These are phyloP conservation scores for Tragulus kanchil DNA, from an alignment of 2,113 vertebrate species.

Conservation along the genomic window DNA sequence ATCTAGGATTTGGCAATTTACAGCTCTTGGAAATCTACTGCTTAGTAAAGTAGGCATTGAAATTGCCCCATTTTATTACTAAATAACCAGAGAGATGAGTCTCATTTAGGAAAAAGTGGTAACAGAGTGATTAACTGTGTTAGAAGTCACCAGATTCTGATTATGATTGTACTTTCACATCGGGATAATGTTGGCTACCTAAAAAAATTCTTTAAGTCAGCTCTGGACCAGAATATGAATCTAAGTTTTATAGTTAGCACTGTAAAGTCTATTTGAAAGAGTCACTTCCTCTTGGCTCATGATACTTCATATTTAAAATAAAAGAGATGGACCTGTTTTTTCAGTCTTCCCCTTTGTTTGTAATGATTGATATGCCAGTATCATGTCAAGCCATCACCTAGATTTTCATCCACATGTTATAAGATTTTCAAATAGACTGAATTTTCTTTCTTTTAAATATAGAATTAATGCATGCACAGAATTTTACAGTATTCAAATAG, in stretches of 20 bases:
- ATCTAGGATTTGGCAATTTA: not conserved
- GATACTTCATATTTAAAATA: slow-evolving; percentile 43
- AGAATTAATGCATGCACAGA: slow-evolving; percentile 46
- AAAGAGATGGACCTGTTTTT: slow-evolving; percentile 27
- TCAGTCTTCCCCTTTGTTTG: not conserved
- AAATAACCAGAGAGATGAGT: not conserved
- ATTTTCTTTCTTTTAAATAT: slow-evolving; percentile 65
- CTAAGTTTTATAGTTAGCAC: not conserved
- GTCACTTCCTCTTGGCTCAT: not conserved
- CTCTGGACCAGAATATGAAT: not conserved
- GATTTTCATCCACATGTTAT: slow-evolving; percentile 45
- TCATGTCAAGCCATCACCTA: slow-evolving; percentile 31
- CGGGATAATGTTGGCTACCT: not conserved
- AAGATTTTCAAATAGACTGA: slow-evolving; percentile 50
- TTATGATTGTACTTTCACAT: not conserved
- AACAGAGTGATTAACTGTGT: not conserved
- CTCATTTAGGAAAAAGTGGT: not conserved
- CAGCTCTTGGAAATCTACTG: not conserved
- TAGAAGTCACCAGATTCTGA: not conserved
- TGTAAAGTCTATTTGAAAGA: not conserved
- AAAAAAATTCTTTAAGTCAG: not conserved
- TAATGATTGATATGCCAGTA: slow-evolving; percentile 5
- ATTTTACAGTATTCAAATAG: slow-evolving; percentile 58
- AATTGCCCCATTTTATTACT: not conserved
- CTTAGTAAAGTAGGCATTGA: not conserved